Evolutionary conservation across 35 echinoderm and acorn worm genomes (phyloP).

Genomic region (Anneissia japonica): DNA sequence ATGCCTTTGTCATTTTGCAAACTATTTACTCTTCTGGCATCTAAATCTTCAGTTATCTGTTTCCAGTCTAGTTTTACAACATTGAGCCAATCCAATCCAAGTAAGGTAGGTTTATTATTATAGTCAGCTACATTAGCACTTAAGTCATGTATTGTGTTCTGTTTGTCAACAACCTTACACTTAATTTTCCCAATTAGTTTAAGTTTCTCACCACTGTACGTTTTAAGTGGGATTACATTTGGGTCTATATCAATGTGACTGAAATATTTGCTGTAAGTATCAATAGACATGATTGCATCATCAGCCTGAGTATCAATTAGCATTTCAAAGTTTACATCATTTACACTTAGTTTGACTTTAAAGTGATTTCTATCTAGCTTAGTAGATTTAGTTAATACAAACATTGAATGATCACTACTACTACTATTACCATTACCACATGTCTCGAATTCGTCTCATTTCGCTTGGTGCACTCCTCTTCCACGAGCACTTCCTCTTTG

Average conservation of each 20-base stretch:
- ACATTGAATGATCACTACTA: no score
- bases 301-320: background rate
- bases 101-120: background rate
- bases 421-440: no score
- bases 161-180: background rate
- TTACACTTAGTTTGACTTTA: background rate
- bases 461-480: no score
- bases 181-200: background rate
- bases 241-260: background rate
- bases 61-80: background rate
- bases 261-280: background rate
- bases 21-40: background rate
- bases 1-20: background rate
- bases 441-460: no score
- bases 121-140: background rate
- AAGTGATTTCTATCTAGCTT: background rate
- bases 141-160: background rate
- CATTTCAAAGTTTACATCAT: background rate
- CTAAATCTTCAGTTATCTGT: background rate
- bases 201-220: background rate
- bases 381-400: background rate
- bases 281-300: background rate
- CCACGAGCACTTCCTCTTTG: no score
- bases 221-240: background rate
- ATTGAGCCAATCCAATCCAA: background rate